phyloP scores from a whole-genome alignment of 2,113 vertebrate genomes.

The Symphodus melops region DNA sequence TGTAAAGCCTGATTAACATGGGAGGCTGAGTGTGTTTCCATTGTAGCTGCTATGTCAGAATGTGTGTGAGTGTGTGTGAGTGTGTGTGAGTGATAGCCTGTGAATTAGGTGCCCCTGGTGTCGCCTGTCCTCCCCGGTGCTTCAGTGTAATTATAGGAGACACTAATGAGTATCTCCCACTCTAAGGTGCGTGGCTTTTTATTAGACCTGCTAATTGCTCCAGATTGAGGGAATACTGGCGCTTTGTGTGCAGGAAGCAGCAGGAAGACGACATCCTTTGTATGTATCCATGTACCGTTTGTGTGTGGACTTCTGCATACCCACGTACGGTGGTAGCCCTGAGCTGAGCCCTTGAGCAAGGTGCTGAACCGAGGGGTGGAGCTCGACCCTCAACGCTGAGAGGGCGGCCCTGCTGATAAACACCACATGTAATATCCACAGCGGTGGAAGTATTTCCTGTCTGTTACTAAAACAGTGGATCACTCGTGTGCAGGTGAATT shows the following conservation, averaged over 20 bases:
- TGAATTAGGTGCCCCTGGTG: slow-evolving; percentile 42
- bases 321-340: too few species aligned
- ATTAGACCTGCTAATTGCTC: slow-evolving; percentile 71
- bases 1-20: slow-evolving; percentile 64
- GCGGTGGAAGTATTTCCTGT: too few species aligned
- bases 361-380: too few species aligned
- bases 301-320: not conserved
- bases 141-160: slow-evolving; percentile 67
- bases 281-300: not conserved
- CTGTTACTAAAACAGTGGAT: too few species aligned
- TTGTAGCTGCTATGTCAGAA: slow-evolving; percentile 22
- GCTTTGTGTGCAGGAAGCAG: slow-evolving; percentile 34
- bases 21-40: slow-evolving; percentile 41
- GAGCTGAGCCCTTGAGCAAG: too few species aligned
- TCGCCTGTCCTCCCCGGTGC: slow-evolving; percentile 51
- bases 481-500: too few species aligned
- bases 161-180: slow-evolving; percentile 57
- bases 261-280: slow-evolving; percentile 3
- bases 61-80: slow-evolving; percentile 26
- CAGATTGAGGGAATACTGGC: slow-evolving; percentile 33
- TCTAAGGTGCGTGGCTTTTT: slow-evolving; percentile 62
- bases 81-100: slow-evolving; percentile 43
- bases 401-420: too few species aligned
- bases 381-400: too few species aligned
- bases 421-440: too few species aligned